Conservation (phyloP, 2,797 vertebrate species). For the Podarcis lilfordi region DNA sequence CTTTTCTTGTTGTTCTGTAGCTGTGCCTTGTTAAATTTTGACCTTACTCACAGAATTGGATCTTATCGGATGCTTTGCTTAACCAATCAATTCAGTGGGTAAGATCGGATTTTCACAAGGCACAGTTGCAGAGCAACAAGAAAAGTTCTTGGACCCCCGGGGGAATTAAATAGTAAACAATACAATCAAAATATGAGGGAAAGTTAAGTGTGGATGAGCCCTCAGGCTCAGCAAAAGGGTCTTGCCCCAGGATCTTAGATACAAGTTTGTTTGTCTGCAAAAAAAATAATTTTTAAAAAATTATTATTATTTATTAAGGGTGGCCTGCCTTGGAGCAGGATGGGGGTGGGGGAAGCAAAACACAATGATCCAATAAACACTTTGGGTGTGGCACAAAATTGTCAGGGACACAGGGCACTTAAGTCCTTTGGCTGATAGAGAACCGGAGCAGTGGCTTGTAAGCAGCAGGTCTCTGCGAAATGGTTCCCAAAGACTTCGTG, state of each 20-base stretch:
- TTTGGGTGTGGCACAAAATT: background rate
- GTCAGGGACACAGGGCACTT: background rate
- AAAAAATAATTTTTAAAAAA: background rate
- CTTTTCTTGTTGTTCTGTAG: too few species aligned
- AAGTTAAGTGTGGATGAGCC: background rate
- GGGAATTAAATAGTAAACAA: too few species aligned
- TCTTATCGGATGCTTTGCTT: too few species aligned
- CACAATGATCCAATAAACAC: background rate
- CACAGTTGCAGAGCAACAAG: too few species aligned
- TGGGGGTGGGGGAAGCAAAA: background rate
- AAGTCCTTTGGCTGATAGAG: background rate
- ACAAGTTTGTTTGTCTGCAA: background rate
- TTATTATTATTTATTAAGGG: background rate
- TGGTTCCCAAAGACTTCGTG: conserved; percentile 65
- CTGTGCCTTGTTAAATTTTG: too few species aligned
- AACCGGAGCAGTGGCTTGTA: conserved; percentile 17
- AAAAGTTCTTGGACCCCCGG: too few species aligned
- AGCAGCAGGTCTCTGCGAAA: conserved; percentile 36
- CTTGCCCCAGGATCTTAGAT: background rate
- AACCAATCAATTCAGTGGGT: too few species aligned
- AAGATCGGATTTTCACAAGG: too few species aligned
- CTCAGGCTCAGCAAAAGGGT: background rate
- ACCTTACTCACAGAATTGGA: too few species aligned
- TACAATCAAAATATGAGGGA: too few species aligned
- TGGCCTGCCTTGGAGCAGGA: background rate